phyloP scores from a whole-genome alignment of 2,797 vertebrate species.

The Florisuga fusca region DNA sequence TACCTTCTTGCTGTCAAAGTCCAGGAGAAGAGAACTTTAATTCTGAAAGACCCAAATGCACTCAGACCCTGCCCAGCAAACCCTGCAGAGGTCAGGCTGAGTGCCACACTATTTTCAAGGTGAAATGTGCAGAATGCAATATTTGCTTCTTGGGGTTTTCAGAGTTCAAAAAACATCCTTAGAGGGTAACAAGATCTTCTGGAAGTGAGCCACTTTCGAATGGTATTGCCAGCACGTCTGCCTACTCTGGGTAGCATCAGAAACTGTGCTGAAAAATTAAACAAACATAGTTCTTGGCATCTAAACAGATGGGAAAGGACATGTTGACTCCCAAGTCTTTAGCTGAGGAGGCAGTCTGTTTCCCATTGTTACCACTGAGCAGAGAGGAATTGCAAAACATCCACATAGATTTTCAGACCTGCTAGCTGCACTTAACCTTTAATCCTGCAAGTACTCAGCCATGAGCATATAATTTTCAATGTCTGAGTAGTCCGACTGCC shows the following conservation, averaged over 20 bases:
- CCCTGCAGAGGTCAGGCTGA: background rate
- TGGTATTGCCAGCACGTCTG: conserved; percentile 51
- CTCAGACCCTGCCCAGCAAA: background rate
- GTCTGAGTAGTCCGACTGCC: conserved; percentile 43
- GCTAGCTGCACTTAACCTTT: conserved; percentile 72
- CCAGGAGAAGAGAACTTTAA: background rate
- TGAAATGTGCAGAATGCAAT: background rate
- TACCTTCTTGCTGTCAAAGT: background rate
- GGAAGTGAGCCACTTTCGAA: conserved; percentile 50
- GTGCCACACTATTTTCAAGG: background rate
- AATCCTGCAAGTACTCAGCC: conserved; percentile 63
- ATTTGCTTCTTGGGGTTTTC: conserved; percentile 39
- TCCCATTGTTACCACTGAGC: conserved; percentile 65
- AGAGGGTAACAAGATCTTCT: conserved; percentile 60
- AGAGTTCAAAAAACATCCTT: conserved; percentile 27
- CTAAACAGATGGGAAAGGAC: conserved; percentile 70
- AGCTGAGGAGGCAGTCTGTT: conserved; percentile 60
- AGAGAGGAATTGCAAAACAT: conserved; percentile 60
- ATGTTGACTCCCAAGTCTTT: conserved; percentile 63
- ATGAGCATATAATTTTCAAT: conserved; percentile 58
- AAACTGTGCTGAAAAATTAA: conserved; percentile 71
- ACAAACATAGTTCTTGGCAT: conserved; percentile 72
- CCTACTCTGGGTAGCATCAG: conserved; percentile 73
- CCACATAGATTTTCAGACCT: conserved; percentile 68
- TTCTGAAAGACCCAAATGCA: background rate